A percentile compares a stretch with the other conserved stretches of the same genome.
Evolutionary conservation across 2,888 invertebrate genomes (phyloP).

Genomic region (Cosmorhoe ocellata): DNA sequence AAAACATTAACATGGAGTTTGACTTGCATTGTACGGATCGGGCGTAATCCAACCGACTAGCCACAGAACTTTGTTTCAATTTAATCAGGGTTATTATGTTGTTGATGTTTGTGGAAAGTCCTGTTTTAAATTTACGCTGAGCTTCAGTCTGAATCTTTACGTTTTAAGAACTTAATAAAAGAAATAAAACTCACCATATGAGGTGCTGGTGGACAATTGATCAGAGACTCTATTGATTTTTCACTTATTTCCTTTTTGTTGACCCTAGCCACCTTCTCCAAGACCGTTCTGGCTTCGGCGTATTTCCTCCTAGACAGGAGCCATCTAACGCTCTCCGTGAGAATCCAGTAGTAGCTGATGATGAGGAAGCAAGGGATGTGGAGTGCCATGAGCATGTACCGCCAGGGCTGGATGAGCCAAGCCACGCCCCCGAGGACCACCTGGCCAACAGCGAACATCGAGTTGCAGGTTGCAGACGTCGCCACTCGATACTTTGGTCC

Average conservation of each 20-base stretch:
- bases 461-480: conserved; percentile 85
- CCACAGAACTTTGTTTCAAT: too few species aligned
- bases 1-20: too few species aligned
- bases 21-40: too few species aligned
- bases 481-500: conserved; percentile 88
- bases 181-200: conserved; percentile 20
- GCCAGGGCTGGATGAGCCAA: conserved; percentile 87
- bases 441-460: conserved; percentile 89
- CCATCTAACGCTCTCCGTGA: conserved; percentile 88
- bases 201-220: conserved; percentile 58
- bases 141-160: too few species aligned
- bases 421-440: conserved; percentile 85
- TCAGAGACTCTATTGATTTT: conserved; percentile 69
- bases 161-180: too few species aligned
- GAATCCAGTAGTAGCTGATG: conserved; percentile 85
- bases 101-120: too few species aligned
- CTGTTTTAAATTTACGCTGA: too few species aligned
- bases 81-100: too few species aligned
- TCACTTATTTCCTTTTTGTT: conserved; percentile 83
- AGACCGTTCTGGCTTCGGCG: conserved; percentile 82
- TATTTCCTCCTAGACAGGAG: conserved; percentile 85
- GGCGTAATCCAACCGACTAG: too few species aligned
- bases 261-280: conserved; percentile 83
- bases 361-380: conserved; percentile 87
- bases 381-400: conserved; percentile 83